Conservation (phyloP, 2,888 invertebrate genomes). For the Pyrochroa serraticornis region DNA sequence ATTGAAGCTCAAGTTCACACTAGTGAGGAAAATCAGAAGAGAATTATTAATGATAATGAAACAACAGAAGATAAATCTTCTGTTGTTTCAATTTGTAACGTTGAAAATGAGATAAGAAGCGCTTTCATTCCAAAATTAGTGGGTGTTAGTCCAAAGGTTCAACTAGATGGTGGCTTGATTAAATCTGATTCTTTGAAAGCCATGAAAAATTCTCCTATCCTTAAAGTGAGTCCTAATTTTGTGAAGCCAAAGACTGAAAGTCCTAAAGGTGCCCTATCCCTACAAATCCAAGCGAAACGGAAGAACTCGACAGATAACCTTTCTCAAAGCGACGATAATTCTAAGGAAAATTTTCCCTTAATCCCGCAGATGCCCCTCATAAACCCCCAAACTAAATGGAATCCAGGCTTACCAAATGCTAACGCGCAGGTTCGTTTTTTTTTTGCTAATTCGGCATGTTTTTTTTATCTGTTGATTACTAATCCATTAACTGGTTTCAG, state of each 20-base stretch:
- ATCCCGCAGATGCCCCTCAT: slow-evolving; percentile 54
- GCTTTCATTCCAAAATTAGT: slow-evolving; percentile 34
- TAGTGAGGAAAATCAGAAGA: too few species aligned
- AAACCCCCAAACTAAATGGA: slow-evolving; percentile 48
- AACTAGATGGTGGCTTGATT: slow-evolving; percentile 8
- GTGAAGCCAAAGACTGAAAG: slow-evolving; percentile 55
- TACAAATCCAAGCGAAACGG: slow-evolving; percentile 52
- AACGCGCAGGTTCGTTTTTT: slow-evolving; percentile 50
- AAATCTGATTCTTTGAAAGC: slow-evolving; percentile 32
- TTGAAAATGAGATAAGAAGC: not conserved
- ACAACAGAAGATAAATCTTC: too few species aligned
- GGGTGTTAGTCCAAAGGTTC: slow-evolving; percentile 34
- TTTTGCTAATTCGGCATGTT: slow-evolving; percentile 2
- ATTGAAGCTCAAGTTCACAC: slow-evolving; percentile 49
- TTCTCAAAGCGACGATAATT: slow-evolving; percentile 32
- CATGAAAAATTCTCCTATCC: slow-evolving; percentile 55
- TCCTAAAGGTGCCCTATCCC: slow-evolving; percentile 52
- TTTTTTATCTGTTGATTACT: slow-evolving; percentile 12
- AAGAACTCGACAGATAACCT: slow-evolving; percentile 41
- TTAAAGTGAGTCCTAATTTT: slow-evolving; percentile 66
- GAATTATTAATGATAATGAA: not conserved
- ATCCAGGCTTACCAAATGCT: slow-evolving; percentile 40
- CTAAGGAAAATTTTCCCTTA: slow-evolving; percentile 32
- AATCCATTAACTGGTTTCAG: slow-evolving; percentile 49
- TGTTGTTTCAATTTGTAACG: too few species aligned